Evolutionary conservation across 37 sponge, comb jelly and placozoan genomes (phyloP), one percentile per base, ranked within the genome.

Genomic region (Haliclona indistincta): DNA sequence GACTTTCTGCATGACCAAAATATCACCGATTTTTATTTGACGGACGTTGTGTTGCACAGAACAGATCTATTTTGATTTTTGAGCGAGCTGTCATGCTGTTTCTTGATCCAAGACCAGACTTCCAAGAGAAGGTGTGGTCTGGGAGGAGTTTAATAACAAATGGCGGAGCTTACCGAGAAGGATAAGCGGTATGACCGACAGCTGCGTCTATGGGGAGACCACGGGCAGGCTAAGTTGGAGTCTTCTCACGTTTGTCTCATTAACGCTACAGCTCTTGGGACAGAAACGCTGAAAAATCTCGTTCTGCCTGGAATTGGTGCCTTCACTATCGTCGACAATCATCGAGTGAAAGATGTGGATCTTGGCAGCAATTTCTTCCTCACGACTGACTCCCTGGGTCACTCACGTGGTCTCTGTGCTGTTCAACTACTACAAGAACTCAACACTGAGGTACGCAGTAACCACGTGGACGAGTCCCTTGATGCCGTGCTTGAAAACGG

Each of bases 171-270:
- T n/a, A n/a, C 94, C 7, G 82, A 81, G 26, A 97, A 93, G 54
- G 72, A 94, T 3, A 88, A 64, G 54, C 80, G 89, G 25, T 97
- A 97, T 62, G 98, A 97, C 68, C 79, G 98, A 4, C 98, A 97
- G 71, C 79, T 97, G 38, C 63, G 98, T 10, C 86, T 98, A 73
- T 98, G 99, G 99, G 99, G 99, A 44, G 96, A 98, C 35, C 84
- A 95, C 38, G 99, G 99, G 17, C 99, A 98, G 45, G 36, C 43
- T 5, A 61, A 78, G 2, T 76, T 98, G 26, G 96, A 98, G 54
- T 38, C 69, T 19, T 86, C 96, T 54, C 91, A 85, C 67, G 77
- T 98, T 1, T 98, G 99, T 49, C 79, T 98, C 32, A 77, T 98
- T 30, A 98, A 95, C 37, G 99, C 96, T 2, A 78, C 99, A 29